Evolutionary conservation across 1,140 invertebrate species (phyloP).

Genomic region (Drosophila pectinifera): DNA sequence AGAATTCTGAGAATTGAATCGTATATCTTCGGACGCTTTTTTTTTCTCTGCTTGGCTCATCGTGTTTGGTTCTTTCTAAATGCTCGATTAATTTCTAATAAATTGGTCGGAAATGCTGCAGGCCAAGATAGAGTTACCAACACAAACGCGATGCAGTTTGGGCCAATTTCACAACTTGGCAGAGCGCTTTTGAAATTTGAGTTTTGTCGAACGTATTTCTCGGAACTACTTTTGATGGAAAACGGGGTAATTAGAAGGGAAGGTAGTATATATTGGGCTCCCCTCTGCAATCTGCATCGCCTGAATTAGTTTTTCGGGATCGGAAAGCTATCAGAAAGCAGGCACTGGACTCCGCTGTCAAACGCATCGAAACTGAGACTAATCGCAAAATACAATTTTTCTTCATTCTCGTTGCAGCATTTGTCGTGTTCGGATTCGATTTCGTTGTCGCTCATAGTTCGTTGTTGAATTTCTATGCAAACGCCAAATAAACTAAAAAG

Average conservation of each 20-base stretch:
- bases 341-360: conserved; percentile 59
- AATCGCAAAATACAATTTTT: conserved; percentile 53
- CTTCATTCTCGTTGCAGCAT: conserved; percentile 81
- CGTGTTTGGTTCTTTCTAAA: conserved; percentile 55
- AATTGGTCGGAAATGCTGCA: conserved; percentile 78
- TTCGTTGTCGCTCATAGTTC: conserved; percentile 20
- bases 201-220: conserved; percentile 29
- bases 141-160: conserved; percentile 49
- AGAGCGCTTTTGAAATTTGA: conserved; percentile 41
- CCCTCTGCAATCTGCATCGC: conserved; percentile 31
- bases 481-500: conserved; percentile 5
- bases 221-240: conserved; percentile 24
- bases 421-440: conserved; percentile 77
- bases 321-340: conserved; percentile 33
- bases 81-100: conserved; percentile 84
- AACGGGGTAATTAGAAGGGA: neutral
- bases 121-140: conserved; percentile 57
- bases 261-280: neutral
- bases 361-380: conserved; percentile 58
- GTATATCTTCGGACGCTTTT: conserved; percentile 63
- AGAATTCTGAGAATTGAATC: conserved; percentile 79
- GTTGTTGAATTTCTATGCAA: conserved; percentile 41
- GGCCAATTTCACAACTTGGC: neutral
- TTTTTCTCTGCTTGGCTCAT: neutral
- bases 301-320: no score